Evolutionary conservation across 2,888 invertebrate species (phyloP).

Genomic region (Strigamia transsilvanica): DNA sequence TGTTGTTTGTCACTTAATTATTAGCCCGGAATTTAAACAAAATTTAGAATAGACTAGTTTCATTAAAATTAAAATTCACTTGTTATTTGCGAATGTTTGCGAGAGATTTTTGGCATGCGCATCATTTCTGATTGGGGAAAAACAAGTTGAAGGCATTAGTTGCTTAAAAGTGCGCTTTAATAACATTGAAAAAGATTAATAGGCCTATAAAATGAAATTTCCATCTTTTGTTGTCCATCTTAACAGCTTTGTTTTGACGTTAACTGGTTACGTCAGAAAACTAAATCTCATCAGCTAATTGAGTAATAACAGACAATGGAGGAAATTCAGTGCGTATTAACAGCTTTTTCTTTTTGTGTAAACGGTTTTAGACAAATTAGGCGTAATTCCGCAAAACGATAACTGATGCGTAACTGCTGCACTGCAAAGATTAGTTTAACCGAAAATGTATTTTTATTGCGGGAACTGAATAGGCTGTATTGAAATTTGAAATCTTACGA

Average conservation of each 20-base stretch:
- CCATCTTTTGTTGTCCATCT: not conserved
- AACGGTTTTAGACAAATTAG: slow-evolving; percentile 12
- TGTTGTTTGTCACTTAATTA: slow-evolving; percentile 56
- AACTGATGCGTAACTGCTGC: not conserved
- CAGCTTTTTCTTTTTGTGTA: not conserved
- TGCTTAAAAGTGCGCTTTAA: slow-evolving; percentile 1
- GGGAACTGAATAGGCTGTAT: not conserved
- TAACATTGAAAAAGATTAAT: slow-evolving; percentile 8
- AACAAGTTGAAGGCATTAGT: not conserved
- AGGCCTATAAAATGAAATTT: not conserved
- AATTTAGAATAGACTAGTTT: not conserved
- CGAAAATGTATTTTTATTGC: not conserved
- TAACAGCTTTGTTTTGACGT: slow-evolving; percentile 24
- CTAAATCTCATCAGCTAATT: not conserved
- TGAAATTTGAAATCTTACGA: not conserved
- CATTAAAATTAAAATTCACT: slow-evolving; percentile 1
- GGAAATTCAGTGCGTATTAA: not conserved
- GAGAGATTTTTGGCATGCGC: not conserved
- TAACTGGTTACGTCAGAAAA: not conserved
- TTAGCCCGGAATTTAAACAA: slow-evolving; percentile 60
- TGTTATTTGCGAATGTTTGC: not conserved
- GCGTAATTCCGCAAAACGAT: not conserved
- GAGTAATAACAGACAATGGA: not conserved
- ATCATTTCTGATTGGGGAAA: not conserved
- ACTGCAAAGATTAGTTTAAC: not conserved